Evolutionary conservation across 1,140 invertebrate species (phyloP), one percentile per base, ranked within the genome.

Genomic region (Drosophila fuyamai): DNA sequence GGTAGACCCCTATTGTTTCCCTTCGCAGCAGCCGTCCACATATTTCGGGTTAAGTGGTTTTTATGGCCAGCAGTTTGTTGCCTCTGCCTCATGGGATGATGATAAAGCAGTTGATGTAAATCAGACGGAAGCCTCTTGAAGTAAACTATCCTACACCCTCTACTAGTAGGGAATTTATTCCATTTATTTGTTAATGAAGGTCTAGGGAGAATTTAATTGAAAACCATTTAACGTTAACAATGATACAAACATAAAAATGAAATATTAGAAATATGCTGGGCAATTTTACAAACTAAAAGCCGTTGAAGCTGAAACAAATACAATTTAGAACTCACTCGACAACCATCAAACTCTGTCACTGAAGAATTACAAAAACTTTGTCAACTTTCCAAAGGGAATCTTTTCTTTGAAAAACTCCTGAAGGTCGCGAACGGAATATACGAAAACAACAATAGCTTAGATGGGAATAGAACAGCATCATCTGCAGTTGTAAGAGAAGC

Each of bases 1-100:
- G 44, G 48, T 41, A 46, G 29, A 5, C 36, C 36, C 12, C 9
- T 18, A 12, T 43, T 35, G 38, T 27, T 18, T 55, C 41, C 23
- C 61, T 46, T 29, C 16, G 2, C 4, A 7, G 62, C 46, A 54
- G 53, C 23, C 60, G 54, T 62, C 58, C 77, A 75, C 81, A 85
- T 85, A 78, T 75, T 84, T 75, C 27, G 50, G 82, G 58, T 82
- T 79, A 86, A 73, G 83, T 82, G 82, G 70, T 82, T 88, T 88
- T 79, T 79, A 86, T 79, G 56, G 79, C 79, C 70, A 58, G 67
- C 73, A 84, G 76, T 79, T 76, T 76, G 74, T 76, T 81, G 77
- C 68, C 72, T 59, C 38, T 62, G 72, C 73, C 76, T 65, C 53
- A 61, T 65, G 71, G 66, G 7, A 5, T 4, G 27, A 36, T 23